Evolutionary conservation across 2,113 vertebrate genomes (phyloP).

Genomic region (Stigmatopora argus): DNA sequence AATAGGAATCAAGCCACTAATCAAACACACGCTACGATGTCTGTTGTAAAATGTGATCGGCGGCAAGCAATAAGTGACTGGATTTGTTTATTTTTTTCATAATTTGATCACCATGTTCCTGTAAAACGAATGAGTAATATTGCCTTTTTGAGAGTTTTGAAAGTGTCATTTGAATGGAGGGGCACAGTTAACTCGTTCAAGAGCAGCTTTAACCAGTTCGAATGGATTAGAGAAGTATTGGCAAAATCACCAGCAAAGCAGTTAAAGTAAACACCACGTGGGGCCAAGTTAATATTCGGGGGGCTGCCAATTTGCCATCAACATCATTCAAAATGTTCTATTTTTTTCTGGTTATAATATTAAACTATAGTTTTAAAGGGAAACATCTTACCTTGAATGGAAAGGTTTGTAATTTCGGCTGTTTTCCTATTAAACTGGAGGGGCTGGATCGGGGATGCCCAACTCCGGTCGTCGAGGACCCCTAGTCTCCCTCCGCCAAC

Average conservation of each 20-base stretch:
- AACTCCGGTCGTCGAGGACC: no score
- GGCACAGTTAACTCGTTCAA: no score
- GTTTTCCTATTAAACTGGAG: no score
- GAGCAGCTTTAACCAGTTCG: no score
- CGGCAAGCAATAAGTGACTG: background rate
- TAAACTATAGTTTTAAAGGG: no score
- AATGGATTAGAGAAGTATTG: no score
- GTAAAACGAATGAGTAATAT: background rate
- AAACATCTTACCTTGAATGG: no score
- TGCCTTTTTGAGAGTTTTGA: background rate
- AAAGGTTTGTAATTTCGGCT: no score
- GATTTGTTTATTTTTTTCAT: background rate
- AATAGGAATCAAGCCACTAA: constrained; percentile 1
- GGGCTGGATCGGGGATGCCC: no score
- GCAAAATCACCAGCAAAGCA: no score
- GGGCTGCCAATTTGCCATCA: background rate
- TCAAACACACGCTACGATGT: background rate
- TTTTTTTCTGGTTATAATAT: no score
- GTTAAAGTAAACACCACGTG: background rate
- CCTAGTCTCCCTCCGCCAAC: no score
- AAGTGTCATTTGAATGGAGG: background rate
- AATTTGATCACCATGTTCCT: background rate
- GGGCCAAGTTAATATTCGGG: background rate
- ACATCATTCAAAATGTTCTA: background rate
- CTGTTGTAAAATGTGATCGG: background rate